Evolutionary conservation across 2,797 vertebrate genomes (phyloP).

Genomic region (Xenops minutus): DNA sequence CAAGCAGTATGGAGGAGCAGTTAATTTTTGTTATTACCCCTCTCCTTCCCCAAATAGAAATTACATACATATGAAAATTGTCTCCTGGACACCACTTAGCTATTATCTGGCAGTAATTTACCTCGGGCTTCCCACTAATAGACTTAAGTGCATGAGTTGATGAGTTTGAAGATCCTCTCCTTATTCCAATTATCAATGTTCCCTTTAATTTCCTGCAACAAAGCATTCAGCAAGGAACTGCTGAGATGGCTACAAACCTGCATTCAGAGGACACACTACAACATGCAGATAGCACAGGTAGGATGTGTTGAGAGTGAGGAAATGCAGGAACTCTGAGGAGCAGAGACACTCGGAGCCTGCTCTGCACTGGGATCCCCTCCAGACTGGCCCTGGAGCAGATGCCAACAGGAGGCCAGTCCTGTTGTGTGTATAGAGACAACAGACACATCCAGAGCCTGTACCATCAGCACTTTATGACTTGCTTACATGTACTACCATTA

Average conservation of each 20-base stretch:
- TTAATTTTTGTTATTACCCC: not conserved
- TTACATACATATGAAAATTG: not conserved
- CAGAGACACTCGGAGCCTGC: not conserved
- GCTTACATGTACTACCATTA: not conserved
- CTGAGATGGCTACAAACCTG: not conserved
- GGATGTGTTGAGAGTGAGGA: not conserved
- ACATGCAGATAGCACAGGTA: not conserved
- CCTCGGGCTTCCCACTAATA: not conserved
- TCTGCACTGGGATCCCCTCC: not conserved
- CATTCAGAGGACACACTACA: not conserved
- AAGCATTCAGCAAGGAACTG: not conserved
- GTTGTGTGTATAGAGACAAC: not conserved
- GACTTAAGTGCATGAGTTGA: not conserved
- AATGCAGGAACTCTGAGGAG: not conserved
- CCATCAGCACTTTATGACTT: not conserved
- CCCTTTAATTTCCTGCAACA: not conserved
- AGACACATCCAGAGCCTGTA: not conserved
- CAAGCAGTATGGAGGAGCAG: not conserved
- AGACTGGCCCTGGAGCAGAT: not conserved
- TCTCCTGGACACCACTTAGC: not conserved
- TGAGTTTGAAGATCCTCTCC: not conserved
- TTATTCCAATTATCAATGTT: not conserved
- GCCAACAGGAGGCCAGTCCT: not conserved
- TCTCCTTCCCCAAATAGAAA: too few species aligned
- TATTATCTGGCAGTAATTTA: not conserved